Conservation (phyloP, 2,113 vertebrate genomes). For the Thermophis baileyi region DNA sequence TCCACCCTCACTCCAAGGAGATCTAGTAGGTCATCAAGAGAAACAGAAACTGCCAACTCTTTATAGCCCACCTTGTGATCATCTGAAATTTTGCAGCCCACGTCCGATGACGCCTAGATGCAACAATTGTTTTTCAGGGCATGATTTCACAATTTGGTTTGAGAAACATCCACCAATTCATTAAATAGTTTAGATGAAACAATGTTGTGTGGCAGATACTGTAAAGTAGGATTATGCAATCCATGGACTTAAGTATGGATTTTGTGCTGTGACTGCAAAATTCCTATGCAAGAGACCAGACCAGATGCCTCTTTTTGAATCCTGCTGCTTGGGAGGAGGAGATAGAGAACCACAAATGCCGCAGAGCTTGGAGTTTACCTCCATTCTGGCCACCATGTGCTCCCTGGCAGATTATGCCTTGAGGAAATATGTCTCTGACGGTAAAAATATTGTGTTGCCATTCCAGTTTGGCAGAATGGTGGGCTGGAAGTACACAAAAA, state of each 20-base stretch:
- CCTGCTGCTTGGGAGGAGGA: not conserved
- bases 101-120: not conserved
- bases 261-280: not conserved
- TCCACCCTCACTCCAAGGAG: not conserved
- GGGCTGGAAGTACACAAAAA: not conserved
- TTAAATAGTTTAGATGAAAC: not conserved
- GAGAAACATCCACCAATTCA: not conserved
- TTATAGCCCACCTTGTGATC: not conserved
- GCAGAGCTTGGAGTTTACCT: not conserved
- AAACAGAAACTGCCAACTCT: not conserved
- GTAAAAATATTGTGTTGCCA: not conserved
- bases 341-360: not conserved
- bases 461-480: not conserved
- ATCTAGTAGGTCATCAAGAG: not conserved
- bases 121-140: not conserved
- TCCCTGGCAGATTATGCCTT: not conserved
- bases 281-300: not conserved
- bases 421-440: not conserved
- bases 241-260: not conserved
- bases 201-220: not conserved
- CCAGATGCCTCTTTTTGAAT: not conserved
- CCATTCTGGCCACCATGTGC: not conserved
- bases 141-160: not conserved
- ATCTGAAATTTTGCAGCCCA: not conserved
- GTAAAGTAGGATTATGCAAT: not conserved